phyloP scores from a whole-genome alignment of 2,113 vertebrate genomes.

The Holacanthus passer region DNA sequence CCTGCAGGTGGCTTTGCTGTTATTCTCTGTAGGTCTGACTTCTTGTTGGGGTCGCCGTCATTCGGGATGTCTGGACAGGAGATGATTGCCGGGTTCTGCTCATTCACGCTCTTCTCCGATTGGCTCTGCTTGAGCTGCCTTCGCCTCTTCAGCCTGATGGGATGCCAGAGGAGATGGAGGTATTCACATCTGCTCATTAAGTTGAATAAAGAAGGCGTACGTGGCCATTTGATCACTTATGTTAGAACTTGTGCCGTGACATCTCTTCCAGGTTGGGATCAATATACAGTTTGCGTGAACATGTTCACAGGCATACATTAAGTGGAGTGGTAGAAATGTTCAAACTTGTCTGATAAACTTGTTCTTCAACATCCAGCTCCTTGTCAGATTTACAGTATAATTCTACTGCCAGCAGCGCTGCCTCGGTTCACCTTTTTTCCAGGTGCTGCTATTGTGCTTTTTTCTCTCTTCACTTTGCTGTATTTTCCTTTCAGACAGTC shows the following conservation, averaged over 20 bases:
- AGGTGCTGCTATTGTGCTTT: background rate
- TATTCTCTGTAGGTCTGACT: slow-evolving; percentile 50
- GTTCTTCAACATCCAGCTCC: background rate
- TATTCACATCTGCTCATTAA: background rate
- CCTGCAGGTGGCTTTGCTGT: slow-evolving; percentile 34
- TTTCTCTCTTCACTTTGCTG: slow-evolving; percentile 32
- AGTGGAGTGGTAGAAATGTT: too few species aligned
- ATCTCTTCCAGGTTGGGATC: background rate
- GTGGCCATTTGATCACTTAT: background rate
- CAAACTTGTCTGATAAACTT: background rate
- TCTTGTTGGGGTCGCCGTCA: slow-evolving; percentile 58
- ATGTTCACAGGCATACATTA: background rate
- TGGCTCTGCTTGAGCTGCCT: slow-evolving; percentile 81
- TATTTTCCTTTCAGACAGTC: background rate
- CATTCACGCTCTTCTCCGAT: slow-evolving; percentile 72
- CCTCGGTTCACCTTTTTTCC: background rate
- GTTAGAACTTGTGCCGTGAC: background rate
- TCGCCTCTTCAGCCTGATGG: slow-evolving; percentile 81
- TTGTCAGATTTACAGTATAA: background rate
- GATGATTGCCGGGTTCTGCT: slow-evolving; percentile 75
- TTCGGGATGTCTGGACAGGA: slow-evolving; percentile 52
- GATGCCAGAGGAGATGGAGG: slow-evolving; percentile 11
- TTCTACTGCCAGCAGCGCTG: background rate
- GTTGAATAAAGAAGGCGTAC: too few species aligned
- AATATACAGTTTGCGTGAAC: background rate